Percentiles rank a stretch among this genome's conserved stretches.
These are phyloP conservation scores for Drosophila prosaltans DNA, from an alignment of 1,140 invertebrate genomes.

Conservation along the genomic window DNA sequence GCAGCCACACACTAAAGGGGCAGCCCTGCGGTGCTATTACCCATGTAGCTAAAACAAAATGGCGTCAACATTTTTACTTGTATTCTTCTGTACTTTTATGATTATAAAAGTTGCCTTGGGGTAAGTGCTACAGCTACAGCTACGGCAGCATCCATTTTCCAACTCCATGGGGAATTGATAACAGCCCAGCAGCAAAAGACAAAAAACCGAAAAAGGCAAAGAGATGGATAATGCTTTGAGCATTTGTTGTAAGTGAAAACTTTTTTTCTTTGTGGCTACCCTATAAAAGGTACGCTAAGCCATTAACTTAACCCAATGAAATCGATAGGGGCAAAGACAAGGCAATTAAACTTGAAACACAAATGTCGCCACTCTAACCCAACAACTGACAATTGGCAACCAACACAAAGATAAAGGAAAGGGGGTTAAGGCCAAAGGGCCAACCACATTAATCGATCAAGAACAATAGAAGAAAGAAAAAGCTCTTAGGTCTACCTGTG, in stretches of 20 bases:
- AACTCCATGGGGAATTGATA: conserved; percentile 66
- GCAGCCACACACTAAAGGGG: conserved; percentile 42
- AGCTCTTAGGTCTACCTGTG: no score
- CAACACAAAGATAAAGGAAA: conserved; percentile 47
- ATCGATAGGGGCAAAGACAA: conserved; percentile 62
- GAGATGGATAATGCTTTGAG: conserved; percentile 23
- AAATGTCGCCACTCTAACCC: conserved; percentile 39
- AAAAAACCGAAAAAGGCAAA: conserved; percentile 34
- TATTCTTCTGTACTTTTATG: conserved; percentile 42
- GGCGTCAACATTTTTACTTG: conserved; percentile 18
- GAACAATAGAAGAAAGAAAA: conserved; percentile 20
- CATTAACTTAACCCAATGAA: conserved; percentile 56
- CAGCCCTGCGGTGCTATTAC: conserved; percentile 36
- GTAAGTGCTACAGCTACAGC: conserved; percentile 55
- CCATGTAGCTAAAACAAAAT: conserved; percentile 28
- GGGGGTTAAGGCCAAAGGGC: conserved; percentile 64
- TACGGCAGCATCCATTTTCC: background rate
- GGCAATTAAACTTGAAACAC: conserved; percentile 77
- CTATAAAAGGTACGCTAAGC: conserved; percentile 12
- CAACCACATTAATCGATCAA: conserved; percentile 66
- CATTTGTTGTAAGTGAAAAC: conserved; percentile 37
- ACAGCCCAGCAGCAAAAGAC: conserved; percentile 20
- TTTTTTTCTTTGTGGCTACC: conserved; percentile 16
- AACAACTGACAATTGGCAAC: background rate
- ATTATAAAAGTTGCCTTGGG: conserved; percentile 36